Conservation (phyloP, 2,113 vertebrate genomes). For the Stigmatopora argus region DNA sequence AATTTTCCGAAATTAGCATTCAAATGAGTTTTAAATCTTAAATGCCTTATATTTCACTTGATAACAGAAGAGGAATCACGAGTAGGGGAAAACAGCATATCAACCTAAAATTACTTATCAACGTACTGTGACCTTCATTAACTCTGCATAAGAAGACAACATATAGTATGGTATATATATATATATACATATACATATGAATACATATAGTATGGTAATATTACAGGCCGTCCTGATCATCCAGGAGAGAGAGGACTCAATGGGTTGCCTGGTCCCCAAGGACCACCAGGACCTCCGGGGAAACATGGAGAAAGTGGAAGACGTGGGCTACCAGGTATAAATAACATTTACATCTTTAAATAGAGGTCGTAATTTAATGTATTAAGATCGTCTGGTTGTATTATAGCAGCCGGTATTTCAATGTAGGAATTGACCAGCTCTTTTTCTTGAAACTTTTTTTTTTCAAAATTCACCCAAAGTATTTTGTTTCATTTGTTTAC, state of each 20-base stretch:
- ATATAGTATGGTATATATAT: too few relatives aligned
- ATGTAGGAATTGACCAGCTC: background rate
- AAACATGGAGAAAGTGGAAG: constrained; percentile 65
- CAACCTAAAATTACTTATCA: too few relatives aligned
- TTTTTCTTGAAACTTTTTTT: too few relatives aligned
- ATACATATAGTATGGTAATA: background rate
- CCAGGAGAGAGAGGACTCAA: constrained; percentile 71
- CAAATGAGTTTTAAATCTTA: too few relatives aligned
- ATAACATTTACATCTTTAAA: background rate
- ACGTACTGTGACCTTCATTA: too few relatives aligned
- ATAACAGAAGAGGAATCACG: too few relatives aligned
- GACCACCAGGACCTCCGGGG: constrained; percentile 69
- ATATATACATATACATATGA: background rate
- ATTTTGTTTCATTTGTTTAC: background rate
- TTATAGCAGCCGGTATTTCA: background rate
- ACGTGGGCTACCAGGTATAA: constrained; percentile 75
- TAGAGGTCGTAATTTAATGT: background rate
- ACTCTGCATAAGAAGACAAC: too few relatives aligned
- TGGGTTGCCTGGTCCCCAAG: constrained; percentile 69
- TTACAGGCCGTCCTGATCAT: constrained; percentile 70
- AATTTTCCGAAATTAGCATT: too few relatives aligned
- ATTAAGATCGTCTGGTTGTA: background rate
- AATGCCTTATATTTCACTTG: too few relatives aligned
- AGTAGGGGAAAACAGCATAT: too few relatives aligned
- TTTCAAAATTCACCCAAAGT: too few relatives aligned